Evolutionary conservation across 1,140 invertebrate genomes (phyloP), one percentile per base, ranked within the genome.

Genomic region (Vanessa tameamea): DNA sequence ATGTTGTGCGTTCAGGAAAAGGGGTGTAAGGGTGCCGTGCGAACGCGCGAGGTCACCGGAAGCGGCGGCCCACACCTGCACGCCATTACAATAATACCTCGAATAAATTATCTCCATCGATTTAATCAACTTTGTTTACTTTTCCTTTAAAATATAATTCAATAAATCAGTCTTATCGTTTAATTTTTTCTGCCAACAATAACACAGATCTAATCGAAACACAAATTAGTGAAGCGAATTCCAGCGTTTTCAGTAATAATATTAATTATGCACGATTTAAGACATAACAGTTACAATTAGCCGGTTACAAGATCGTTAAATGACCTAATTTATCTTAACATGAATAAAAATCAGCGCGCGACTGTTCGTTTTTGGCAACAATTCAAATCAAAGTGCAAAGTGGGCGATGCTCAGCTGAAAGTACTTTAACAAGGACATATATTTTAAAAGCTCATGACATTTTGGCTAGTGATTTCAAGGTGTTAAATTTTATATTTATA

Each of bases 311-410:
- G 64, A 53, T 63, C 50, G 64, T 31, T 51, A 69, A 57, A 74
- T 76, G 73, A 73, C 77, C 74, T 70, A 78, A 73, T 78, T 76
- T 73, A 70, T 79, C 78, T 77, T 66, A 80, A 77, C 72, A 78
- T 73, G 76, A 82, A 75, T 77, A 84, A 87, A 84, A 86, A 79
- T 77, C 75, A 67, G 64, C 68, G 63, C 75, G 73, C 61, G 71
- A 78, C 73, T 65, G 81, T 77, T 83, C 76, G 72, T 81, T 79
- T 86, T 82, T 88, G 87, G 85, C 87, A 88, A 75, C 69, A 82
- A 76, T 83, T 89, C 86, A 89, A 89, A 78, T 84, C 77, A 80
- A 83, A 84, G 82, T 80, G 78, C 71, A 79, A 81, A 83, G 77
- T 80, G 80, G 78, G 78, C 78, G 78, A 82, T 81, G 75, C 72